Percentiles rank a stretch among this genome's conserved stretches.
Conservation (phyloP, 2,113 vertebrate genomes). For the Lutjanus erythropterus region DNA sequence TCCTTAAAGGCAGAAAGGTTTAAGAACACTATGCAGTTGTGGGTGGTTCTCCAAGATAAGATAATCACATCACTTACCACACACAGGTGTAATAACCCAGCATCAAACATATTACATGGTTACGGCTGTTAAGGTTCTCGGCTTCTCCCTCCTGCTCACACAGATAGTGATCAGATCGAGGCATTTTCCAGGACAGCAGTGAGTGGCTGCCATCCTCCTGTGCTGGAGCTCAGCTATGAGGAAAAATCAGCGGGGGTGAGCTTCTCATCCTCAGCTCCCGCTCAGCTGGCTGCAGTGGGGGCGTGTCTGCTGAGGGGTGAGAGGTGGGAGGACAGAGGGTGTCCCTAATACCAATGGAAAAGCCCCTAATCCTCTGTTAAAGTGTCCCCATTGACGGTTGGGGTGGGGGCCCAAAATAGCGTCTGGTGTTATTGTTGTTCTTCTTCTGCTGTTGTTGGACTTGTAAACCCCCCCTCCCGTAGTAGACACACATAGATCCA, state of each 20-base stretch:
- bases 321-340: conserved; percentile 66
- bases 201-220: conserved; percentile 27
- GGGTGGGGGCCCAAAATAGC: conserved; percentile 75
- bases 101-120: conserved; percentile 44
- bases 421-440: conserved; percentile 76
- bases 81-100: conserved; percentile 43
- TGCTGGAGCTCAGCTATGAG: conserved; percentile 30
- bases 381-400: conserved; percentile 71
- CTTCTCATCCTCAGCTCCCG: conserved; percentile 21
- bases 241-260: conserved; percentile 39
- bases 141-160: neutral
- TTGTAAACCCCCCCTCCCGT: neutral
- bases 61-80: conserved; percentile 33
- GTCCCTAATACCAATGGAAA: conserved; percentile 79
- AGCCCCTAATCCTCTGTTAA: conserved; percentile 80
- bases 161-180: conserved; percentile 53
- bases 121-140: conserved; percentile 1
- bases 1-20: neutral
- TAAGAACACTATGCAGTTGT: neutral
- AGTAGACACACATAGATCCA: neutral
- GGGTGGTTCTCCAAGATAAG: conserved; percentile 51
- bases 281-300: conserved; percentile 42
- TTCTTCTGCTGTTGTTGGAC: conserved; percentile 19
- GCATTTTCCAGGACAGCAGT: conserved; percentile 14
- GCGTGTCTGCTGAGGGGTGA: conserved; percentile 51